Percentiles rank a stretch among this genome's conserved stretches.
Evolutionary conservation across 2,888 invertebrate genomes (phyloP).

Genomic region (Lordiphosa andalusiaca): DNA sequence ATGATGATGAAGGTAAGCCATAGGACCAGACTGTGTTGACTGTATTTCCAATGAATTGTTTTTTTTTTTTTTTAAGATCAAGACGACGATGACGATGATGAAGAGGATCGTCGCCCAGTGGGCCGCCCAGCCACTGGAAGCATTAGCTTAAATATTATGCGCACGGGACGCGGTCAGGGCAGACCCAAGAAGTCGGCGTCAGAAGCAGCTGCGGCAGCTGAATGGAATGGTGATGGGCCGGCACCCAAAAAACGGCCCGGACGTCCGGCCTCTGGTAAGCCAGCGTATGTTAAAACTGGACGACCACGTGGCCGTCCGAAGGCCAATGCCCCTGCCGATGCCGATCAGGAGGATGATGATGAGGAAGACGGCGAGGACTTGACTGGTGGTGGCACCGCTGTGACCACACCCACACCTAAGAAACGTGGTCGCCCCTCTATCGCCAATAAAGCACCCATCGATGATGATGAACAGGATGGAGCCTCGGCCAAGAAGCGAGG

Average conservation of each 20-base stretch:
- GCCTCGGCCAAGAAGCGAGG: constrained; percentile 1
- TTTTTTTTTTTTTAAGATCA: background rate
- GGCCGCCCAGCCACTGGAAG: constrained; percentile 72
- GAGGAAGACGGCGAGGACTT: constrained; percentile 14
- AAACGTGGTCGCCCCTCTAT: constrained; percentile 1
- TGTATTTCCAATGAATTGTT: background rate
- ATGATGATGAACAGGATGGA: constrained; percentile 1
- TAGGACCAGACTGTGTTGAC: too few relatives aligned
- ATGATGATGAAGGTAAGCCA: constrained; percentile 53
- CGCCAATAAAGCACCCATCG: background rate
- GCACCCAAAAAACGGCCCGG: constrained; percentile 44
- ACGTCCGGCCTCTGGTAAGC: constrained; percentile 32
- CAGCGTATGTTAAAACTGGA: constrained; percentile 56
- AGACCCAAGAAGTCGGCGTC: constrained; percentile 59
- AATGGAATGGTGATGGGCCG: constrained; percentile 30
- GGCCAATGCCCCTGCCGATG: constrained; percentile 8
- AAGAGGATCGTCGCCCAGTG: constrained; percentile 56
- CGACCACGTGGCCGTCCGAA: constrained; percentile 73
- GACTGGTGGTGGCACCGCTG: background rate
- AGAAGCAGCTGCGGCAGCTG: constrained; percentile 12
- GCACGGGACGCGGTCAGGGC: constrained; percentile 69
- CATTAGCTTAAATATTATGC: constrained; percentile 63
- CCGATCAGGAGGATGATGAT: constrained; percentile 27
- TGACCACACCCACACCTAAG: constrained; percentile 1
- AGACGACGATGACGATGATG: constrained; percentile 38